Conservation (phyloP, 2,113 vertebrate species). For the Zapornia atra region DNA sequence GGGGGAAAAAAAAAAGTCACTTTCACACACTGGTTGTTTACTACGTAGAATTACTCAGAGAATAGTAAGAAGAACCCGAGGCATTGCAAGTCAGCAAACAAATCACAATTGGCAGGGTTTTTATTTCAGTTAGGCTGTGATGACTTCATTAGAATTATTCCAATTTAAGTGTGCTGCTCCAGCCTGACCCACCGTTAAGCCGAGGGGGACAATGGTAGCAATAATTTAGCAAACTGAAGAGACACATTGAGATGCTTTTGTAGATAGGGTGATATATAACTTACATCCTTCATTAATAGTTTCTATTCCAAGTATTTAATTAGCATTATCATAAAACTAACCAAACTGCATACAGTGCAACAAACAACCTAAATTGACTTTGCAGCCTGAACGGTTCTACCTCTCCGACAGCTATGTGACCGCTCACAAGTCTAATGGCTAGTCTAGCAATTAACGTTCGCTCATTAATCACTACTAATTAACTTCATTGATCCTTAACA, state of each 20-base stretch:
- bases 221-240: not conserved
- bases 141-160: constrained; percentile 3
- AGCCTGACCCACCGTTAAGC: not conserved
- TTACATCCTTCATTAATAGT: not conserved
- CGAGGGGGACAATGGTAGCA: fast-evolving
- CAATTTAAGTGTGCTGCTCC: not conserved
- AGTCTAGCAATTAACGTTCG: constrained; percentile 68
- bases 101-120: constrained; percentile 7
- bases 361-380: constrained; percentile 23
- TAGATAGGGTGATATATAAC: not conserved
- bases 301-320: constrained; percentile 12
- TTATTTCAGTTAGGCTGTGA: not conserved
- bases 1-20: not conserved
- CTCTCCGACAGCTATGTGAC: constrained; percentile 29
- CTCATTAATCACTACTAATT: constrained; percentile 92
- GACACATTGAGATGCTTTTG: not conserved
- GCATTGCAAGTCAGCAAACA: not conserved
- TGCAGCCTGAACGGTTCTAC: not conserved
- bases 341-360: not conserved
- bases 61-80: constrained; percentile 8
- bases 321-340: not conserved
- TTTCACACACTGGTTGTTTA: not conserved
- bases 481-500: constrained; percentile 84
- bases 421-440: constrained; percentile 70
- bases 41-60: not conserved